A percentile compares a stretch with the other conserved stretches of the same genome.
These are phyloP conservation scores for Hybos culiciformis DNA, from an alignment of 2,888 invertebrate genomes.

Conservation along the genomic window DNA sequence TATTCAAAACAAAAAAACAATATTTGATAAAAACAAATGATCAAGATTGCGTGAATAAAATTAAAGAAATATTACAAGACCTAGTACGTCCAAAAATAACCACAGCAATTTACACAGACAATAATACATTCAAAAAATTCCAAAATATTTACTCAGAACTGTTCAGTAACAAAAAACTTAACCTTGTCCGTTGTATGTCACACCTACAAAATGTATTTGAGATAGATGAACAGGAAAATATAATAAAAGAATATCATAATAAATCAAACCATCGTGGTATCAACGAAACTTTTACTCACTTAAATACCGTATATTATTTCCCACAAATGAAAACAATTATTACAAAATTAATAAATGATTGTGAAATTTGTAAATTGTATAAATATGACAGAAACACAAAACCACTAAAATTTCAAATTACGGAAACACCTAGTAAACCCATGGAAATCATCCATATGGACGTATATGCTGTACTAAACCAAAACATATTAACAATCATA, in stretches of 20 bases:
- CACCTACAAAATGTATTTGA: neutral
- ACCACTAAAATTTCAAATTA: conserved; percentile 6
- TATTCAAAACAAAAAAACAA: conserved; percentile 8
- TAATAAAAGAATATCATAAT: conserved; percentile 5
- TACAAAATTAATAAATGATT: too few species aligned
- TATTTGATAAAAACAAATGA: conserved; percentile 7
- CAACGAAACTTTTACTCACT: neutral
- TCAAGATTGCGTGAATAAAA: conserved; percentile 7
- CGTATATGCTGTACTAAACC: conserved; percentile 8
- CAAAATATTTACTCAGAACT: neutral
- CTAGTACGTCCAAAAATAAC: too few species aligned
- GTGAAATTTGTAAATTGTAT: too few species aligned
- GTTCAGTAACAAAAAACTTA: neutral
- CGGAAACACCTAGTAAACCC: conserved; percentile 6
- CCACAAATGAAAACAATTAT: too few species aligned
- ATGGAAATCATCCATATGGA: conserved; percentile 8
- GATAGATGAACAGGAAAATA: neutral
- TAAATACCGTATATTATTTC: too few species aligned
- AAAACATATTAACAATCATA: conserved; percentile 8
- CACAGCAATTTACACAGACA: too few species aligned
- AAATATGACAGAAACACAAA: conserved; percentile 2
- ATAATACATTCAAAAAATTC: too few species aligned
- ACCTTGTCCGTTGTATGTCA: too few species aligned
- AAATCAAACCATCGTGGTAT: too few species aligned
- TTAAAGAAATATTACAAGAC: too few species aligned